Conservation (phyloP, 2,888 invertebrate genomes). For the Agriopis leucophaearia region DNA sequence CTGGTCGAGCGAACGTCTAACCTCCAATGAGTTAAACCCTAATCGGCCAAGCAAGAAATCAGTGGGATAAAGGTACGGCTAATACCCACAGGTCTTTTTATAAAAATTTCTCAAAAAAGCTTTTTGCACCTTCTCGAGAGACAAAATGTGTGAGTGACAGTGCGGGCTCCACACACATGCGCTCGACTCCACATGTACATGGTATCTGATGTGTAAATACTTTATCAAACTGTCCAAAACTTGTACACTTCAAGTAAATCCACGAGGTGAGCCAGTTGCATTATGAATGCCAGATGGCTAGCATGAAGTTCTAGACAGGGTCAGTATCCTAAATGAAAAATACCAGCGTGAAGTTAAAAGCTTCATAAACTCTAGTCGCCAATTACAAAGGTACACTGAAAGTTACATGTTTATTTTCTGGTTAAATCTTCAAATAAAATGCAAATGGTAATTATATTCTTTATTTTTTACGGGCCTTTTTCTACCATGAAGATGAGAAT, state of each 20-base stretch:
- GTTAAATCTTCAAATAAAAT: conserved; percentile 5
- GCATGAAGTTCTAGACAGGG: conserved; percentile 1
- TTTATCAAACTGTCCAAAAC: too few species aligned
- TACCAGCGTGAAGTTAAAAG: conserved; percentile 2
- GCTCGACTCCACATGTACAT: too few species aligned
- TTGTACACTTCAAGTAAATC: background rate
- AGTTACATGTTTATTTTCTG: conserved; percentile 1
- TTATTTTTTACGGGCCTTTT: background rate
- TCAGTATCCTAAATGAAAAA: conserved; percentile 2
- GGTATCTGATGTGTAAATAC: too few species aligned
- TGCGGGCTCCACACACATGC: too few species aligned
- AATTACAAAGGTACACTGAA: conserved; percentile 5
- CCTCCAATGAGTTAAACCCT: too few species aligned
- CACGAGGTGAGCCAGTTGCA: background rate
- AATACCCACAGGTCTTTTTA: too few species aligned
- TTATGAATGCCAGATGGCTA: conserved; percentile 10
- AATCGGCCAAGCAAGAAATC: too few species aligned
- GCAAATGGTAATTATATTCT: background rate
- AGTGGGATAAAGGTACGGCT: too few species aligned
- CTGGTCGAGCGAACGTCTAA: too few species aligned
- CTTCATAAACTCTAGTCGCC: conserved; percentile 12
- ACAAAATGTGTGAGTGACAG: too few species aligned
- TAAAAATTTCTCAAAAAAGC: too few species aligned
- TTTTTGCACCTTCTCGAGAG: too few species aligned
- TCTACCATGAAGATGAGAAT: background rate